Conservation (phyloP, 2,797 vertebrate genomes). For the Valencia hispanica region DNA sequence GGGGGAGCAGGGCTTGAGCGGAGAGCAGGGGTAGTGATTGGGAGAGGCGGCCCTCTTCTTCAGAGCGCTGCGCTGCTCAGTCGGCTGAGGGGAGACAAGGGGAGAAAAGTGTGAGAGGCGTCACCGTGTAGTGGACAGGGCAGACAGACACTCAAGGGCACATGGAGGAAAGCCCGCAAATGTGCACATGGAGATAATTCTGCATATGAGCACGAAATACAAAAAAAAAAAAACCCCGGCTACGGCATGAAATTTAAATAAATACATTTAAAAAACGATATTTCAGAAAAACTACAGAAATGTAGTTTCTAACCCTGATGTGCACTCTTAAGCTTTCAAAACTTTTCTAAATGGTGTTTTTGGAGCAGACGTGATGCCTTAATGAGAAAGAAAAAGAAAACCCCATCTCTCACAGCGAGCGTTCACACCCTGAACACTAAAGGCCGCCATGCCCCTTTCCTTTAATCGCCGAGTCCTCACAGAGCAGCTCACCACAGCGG, state of each 20-base stretch:
- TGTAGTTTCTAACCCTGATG: not conserved
- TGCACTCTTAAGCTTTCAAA: not conserved
- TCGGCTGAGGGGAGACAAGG: conserved; percentile 66
- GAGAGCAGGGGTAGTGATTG: conserved; percentile 82
- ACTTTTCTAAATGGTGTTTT: conserved; percentile 5
- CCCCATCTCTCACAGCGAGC: conserved; percentile 44
- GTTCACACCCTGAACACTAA: conserved; percentile 54
- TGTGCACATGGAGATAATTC: not conserved
- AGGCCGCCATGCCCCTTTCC: conserved; percentile 67
- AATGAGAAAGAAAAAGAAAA: not conserved
- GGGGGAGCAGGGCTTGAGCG: conserved; percentile 80
- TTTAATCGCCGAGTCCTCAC: conserved; percentile 66
- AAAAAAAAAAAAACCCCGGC: not conserved
- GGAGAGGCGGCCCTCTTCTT: conserved; percentile 85
- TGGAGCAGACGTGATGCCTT: conserved; percentile 15
- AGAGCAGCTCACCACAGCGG: conserved; percentile 50
- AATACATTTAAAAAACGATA: not conserved
- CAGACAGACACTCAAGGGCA: conserved; percentile 44
- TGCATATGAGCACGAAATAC: not conserved
- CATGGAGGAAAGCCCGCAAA: conserved; percentile 5
- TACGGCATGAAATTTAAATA: not conserved
- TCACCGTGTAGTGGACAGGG: conserved; percentile 42
- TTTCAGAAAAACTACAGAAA: not conserved
- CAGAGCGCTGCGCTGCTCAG: conserved; percentile 78
- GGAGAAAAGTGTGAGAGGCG: conserved; percentile 47